Evolutionary conservation across 2,888 invertebrate genomes (phyloP).

Genomic region (Epiblema foenella): DNA sequence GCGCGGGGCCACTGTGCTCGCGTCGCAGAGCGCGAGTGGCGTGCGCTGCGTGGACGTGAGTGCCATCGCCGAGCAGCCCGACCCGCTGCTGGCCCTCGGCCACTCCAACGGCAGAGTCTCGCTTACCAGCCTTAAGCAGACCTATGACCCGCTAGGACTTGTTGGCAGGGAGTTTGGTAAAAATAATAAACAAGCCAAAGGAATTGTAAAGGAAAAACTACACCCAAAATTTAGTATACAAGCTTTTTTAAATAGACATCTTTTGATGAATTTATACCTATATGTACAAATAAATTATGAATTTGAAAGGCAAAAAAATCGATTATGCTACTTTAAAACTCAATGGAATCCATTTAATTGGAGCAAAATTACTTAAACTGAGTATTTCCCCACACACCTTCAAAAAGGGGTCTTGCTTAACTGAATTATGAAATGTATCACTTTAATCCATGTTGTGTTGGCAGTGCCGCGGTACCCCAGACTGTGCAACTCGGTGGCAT

Average conservation of each 20-base stretch:
- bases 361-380: too few relatives aligned
- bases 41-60: conserved; percentile 94
- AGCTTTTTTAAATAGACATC: too few relatives aligned
- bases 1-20: conserved; percentile 88
- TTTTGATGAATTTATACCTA: too few relatives aligned
- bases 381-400: too few relatives aligned
- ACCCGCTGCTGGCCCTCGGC: conserved; percentile 94
- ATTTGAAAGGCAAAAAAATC: too few relatives aligned
- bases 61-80: conserved; percentile 90
- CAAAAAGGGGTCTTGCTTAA: background rate
- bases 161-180: conserved; percentile 91
- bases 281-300: too few relatives aligned
- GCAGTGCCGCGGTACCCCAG: conserved; percentile 93
- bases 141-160: conserved; percentile 87
- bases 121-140: conserved; percentile 90
- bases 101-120: conserved; percentile 95
- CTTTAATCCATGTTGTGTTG: conserved; percentile 51
- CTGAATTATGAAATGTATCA: background rate
- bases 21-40: conserved; percentile 91
- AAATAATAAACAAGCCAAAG: conserved; percentile 32
- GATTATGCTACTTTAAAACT: too few relatives aligned
- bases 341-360: too few relatives aligned
- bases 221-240: too few relatives aligned
- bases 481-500: conserved; percentile 93
- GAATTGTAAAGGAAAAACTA: too few relatives aligned